Percentiles rank a stretch among this genome's conserved stretches.
These are phyloP conservation scores for Agrilus mali DNA, from an alignment of 2,888 invertebrate genomes.

Conservation along the genomic window DNA sequence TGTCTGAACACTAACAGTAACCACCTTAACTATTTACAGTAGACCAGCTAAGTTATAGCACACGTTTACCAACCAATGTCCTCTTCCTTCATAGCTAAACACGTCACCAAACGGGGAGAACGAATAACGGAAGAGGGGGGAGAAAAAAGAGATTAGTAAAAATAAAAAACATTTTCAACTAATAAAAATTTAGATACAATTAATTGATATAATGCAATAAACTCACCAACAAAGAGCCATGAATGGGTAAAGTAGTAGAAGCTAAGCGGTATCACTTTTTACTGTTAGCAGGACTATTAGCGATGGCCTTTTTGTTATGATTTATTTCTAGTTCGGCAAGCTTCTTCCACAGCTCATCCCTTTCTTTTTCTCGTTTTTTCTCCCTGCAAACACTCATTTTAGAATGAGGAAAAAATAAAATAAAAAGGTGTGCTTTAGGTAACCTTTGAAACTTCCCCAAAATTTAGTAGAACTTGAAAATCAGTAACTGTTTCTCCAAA, in stretches of 20 bases:
- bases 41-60: conserved; percentile 28
- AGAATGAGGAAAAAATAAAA: conserved; percentile 12
- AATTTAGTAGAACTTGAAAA: too few species aligned
- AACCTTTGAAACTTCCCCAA: not conserved
- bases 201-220: conserved; percentile 11
- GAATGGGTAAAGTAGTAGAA: conserved; percentile 20
- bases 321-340: conserved; percentile 80
- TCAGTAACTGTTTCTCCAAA: too few species aligned
- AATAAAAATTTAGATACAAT: conserved; percentile 7
- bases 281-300: conserved; percentile 27
- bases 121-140: conserved; percentile 5
- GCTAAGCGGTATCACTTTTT: conserved; percentile 33
- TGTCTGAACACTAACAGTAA: conserved; percentile 25
- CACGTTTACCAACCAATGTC: conserved; percentile 24
- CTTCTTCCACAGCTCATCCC: conserved; percentile 96
- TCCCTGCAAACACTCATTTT: conserved; percentile 46
- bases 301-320: conserved; percentile 38
- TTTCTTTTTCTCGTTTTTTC: conserved; percentile 90
- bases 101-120: conserved; percentile 7
- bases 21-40: conserved; percentile 30
- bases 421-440: not conserved
- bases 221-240: conserved; percentile 21
- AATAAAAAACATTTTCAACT: too few species aligned
- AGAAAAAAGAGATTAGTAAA: too few species aligned
- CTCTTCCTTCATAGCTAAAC: conserved; percentile 23